phyloP scores from a whole-genome alignment of 2,888 invertebrate genomes.

The Melanophora roralis region DNA sequence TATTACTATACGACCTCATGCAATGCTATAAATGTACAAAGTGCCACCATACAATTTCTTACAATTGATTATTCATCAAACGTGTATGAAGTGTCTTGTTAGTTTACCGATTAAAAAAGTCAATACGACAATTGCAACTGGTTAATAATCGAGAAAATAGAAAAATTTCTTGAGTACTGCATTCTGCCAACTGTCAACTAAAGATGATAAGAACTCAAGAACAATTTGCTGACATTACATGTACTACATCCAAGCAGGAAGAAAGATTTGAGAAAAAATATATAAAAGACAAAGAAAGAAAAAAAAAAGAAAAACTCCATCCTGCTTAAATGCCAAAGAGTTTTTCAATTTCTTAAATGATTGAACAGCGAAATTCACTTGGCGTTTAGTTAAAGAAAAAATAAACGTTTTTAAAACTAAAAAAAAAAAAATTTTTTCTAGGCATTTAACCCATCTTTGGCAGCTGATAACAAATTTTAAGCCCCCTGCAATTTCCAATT shows the following conservation, averaged over 20 bases:
- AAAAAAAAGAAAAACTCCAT: constrained; percentile 10
- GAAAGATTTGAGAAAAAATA: constrained; percentile 7
- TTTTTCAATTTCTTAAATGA: constrained; percentile 33
- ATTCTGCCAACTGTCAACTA: constrained; percentile 51
- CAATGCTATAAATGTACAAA: background rate
- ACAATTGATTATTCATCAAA: constrained; percentile 47
- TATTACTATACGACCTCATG: background rate
- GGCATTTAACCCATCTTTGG: background rate
- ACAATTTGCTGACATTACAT: constrained; percentile 54
- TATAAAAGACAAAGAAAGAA: background rate
- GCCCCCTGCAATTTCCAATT: too few relatives aligned
- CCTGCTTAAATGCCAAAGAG: constrained; percentile 54
- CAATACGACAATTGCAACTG: background rate
- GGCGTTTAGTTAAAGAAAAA: background rate
- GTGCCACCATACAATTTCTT: background rate
- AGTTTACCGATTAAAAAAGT: constrained; percentile 13
- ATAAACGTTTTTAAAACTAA: background rate
- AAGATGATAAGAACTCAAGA: constrained; percentile 54
- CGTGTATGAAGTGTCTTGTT: constrained; percentile 48
- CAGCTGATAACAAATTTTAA: too few relatives aligned
- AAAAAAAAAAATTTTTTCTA: background rate
- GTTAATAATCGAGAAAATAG: background rate
- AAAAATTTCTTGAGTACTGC: constrained; percentile 41
- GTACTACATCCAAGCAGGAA: constrained; percentile 20
- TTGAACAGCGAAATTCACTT: constrained; percentile 9